Evolutionary conservation across 2,888 invertebrate species (phyloP).

Genomic region (Drosophila borealis): DNA sequence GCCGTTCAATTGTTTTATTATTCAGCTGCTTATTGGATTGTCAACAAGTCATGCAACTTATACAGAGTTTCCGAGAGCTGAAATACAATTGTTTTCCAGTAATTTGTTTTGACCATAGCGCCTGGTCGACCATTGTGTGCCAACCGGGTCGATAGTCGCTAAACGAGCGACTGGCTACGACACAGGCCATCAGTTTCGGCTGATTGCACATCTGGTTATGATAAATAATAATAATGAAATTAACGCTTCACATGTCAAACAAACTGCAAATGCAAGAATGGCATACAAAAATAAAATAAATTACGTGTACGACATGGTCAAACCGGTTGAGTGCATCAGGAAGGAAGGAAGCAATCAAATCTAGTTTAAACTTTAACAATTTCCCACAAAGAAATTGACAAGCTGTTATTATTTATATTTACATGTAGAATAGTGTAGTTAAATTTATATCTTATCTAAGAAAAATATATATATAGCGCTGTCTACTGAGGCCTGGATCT

Average conservation of each 20-base stretch:
- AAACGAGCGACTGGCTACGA: slow-evolving; percentile 56
- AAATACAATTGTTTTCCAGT: slow-evolving; percentile 36
- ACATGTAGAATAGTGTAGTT: not conserved
- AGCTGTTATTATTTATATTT: not conserved
- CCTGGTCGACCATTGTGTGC: slow-evolving; percentile 12
- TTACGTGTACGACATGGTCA: slow-evolving; percentile 42
- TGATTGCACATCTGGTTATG: slow-evolving; percentile 58
- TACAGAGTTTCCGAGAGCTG: slow-evolving; percentile 31
- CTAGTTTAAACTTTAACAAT: not conserved
- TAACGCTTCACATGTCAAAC: slow-evolving; percentile 36
- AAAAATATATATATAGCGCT: too few species aligned
- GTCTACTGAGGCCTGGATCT: too few species aligned
- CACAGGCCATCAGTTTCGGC: slow-evolving; percentile 60
- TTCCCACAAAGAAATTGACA: too few species aligned
- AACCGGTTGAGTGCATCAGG: slow-evolving; percentile 34
- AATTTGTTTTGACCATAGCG: slow-evolving; percentile 44
- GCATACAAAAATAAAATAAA: slow-evolving; percentile 16
- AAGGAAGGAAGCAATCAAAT: slow-evolving; percentile 34
- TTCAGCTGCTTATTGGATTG: slow-evolving; percentile 52
- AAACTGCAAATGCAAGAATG: slow-evolving; percentile 40
- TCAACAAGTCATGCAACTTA: slow-evolving; percentile 60
- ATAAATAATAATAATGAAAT: slow-evolving; percentile 46
- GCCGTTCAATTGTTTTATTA: slow-evolving; percentile 40
- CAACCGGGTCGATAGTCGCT: slow-evolving; percentile 31
- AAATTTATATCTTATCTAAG: too few species aligned